Percentiles rank a stretch among this genome's conserved stretches.
phyloP scores from a whole-genome alignment of 2,888 invertebrate genomes.

The Zaprionus obscuricornis region DNA sequence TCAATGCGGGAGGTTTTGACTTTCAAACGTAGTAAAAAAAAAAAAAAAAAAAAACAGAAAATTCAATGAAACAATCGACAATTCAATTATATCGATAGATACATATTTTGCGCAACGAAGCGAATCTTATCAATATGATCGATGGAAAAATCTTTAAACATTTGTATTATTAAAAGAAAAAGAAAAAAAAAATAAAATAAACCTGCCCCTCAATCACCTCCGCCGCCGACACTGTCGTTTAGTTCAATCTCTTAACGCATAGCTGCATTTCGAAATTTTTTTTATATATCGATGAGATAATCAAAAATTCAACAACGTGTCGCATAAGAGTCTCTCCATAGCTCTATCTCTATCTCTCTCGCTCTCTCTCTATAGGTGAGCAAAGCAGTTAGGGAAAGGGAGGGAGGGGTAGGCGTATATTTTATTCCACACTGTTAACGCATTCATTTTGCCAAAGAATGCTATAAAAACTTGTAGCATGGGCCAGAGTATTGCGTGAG shows the following conservation, averaged over 20 bases:
- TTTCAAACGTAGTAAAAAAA: too few relatives aligned
- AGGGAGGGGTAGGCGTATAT: too few relatives aligned
- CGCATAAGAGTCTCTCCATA: constrained; percentile 14
- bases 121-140: constrained; percentile 38
- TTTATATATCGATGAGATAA: constrained; percentile 39
- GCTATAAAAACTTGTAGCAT: too few relatives aligned
- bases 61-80: constrained; percentile 22
- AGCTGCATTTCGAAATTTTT: constrained; percentile 15
- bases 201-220: neutral
- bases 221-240: neutral
- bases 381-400: too few relatives aligned
- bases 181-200: too few relatives aligned
- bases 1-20: constrained; percentile 44
- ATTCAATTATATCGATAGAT: constrained; percentile 31
- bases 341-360: neutral
- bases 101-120: constrained; percentile 11
- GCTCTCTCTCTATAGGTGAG: too few relatives aligned
- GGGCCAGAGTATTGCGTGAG: neutral
- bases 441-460: constrained; percentile 37
- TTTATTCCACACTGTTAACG: too few relatives aligned
- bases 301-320: constrained; percentile 5
- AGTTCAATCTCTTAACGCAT: neutral
- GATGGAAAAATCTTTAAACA: too few relatives aligned
- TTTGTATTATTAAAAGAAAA: too few relatives aligned
- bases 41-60: too few relatives aligned